Evolutionary conservation across 1,140 invertebrate species (phyloP), one percentile per base, ranked within the genome.

Genomic region (Drosophila takahashii): DNA sequence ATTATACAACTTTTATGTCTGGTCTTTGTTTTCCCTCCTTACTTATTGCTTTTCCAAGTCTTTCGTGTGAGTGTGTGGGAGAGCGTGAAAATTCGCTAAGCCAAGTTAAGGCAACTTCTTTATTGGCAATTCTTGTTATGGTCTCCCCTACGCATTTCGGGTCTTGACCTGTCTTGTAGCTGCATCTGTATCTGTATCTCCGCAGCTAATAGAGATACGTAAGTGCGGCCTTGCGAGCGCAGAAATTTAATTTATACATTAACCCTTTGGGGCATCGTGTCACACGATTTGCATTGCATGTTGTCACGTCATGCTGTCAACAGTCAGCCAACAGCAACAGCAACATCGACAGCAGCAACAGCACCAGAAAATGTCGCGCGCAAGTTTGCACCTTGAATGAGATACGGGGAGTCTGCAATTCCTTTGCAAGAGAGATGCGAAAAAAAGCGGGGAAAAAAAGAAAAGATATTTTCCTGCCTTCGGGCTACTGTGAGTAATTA

Each of bases 261-360:
- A 84, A 81, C 81, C 81, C 81, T 62, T 83, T 86, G 66, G 81
- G 77, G 66, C 84, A 61, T 80, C 76, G 75, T 89, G 79, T 81
- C 84, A 89, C 84, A 84, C 84, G 84, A 89, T 89, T 87, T 87
- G 75, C 83, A 87, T 80, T 84, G 84, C 84, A 87, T 87, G 84
- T 87, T 87, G 85, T 89, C 84, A 87, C 85, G 84, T 89, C 84
- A 89, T 80, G 77, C 85, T 87, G 84, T 87, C 84, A 87, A 89
- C 84, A 80, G 81, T 77, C 62, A 65, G 64, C 59, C 74, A 75
- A 39, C 74, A 69, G 50, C 67, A 57, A 26, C 70, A 73, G 22
- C 58, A 50, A 29, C 69, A 64, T 16, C 66, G 9, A 36, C 51
- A 48, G 27, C 67, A 76, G 71, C 53, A 67, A 52, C 22, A 76